A percentile compares a stretch with the other conserved stretches of the same genome.
These are phyloP conservation scores for Desoria tigrina DNA, from an alignment of 2,888 invertebrate genomes.

Conservation along the genomic window DNA sequence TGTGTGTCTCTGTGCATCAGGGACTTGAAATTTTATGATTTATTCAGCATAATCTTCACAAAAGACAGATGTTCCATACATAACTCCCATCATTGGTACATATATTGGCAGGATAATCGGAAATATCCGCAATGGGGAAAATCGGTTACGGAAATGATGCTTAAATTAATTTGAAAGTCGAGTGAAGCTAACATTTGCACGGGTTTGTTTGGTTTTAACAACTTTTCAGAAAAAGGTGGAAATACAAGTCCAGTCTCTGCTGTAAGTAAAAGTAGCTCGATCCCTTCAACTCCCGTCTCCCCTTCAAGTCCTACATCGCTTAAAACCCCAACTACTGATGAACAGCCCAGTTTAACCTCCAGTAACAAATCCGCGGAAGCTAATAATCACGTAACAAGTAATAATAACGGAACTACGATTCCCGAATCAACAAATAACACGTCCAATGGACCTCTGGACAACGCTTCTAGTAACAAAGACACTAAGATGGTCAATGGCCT, in stretches of 20 bases:
- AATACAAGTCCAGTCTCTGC: slow-evolving; percentile 6
- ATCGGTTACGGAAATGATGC: no score
- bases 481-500: slow-evolving; percentile 5
- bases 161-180: no score
- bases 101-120: no score
- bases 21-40: no score
- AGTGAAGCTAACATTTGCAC: slow-evolving; percentile 11
- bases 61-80: no score
- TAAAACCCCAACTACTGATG: slow-evolving; percentile 56
- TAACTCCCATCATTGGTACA: no score
- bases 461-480: slow-evolving; percentile 46
- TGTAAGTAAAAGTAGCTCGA: slow-evolving; percentile 26
- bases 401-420: slow-evolving; percentile 57
- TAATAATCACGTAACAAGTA: slow-evolving; percentile 56
- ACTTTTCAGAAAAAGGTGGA: slow-evolving; percentile 18
- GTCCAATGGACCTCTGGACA: background rate
- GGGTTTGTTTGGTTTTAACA: slow-evolving; percentile 18
- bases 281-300: slow-evolving; percentile 50
- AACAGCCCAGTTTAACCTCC: slow-evolving; percentile 55
- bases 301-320: slow-evolving; percentile 47
- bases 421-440: slow-evolving; percentile 28
- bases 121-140: no score
- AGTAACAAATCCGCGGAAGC: slow-evolving; percentile 52
- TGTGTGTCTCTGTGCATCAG: no score
- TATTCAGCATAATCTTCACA: no score